Evolutionary conservation across 2,797 vertebrate species (phyloP), one percentile per base, ranked within the genome.

Genomic region (Typhlichthys eigenmanni): DNA sequence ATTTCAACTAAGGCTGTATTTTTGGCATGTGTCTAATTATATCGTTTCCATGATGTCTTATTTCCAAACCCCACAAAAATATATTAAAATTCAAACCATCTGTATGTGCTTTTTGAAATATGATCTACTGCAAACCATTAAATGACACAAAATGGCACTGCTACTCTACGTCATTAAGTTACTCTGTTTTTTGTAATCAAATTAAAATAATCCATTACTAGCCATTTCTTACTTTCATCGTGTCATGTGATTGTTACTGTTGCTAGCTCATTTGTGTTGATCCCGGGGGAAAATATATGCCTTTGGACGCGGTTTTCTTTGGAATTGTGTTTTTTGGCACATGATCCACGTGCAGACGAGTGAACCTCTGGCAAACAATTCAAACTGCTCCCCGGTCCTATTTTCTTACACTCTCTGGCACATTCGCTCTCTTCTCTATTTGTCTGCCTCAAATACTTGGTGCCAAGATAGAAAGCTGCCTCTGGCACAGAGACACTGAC

Each of bases 311-410:
- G 63, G 69, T 72, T 45, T 61, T 56, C 24, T 58, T 69, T 58
- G 50, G 64, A 68, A 69, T 62, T 71, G 68, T 66, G 34, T 70
- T 72, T 77, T 75, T 83, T 67, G 78, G 85, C 85, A 76, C 87
- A 82, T 83, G 88, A 68, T 80, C 82, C 82, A 73, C 72, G 76
- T 72, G 74, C 68, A 58, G 74, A 71, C 75, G 68, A 73, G 77
- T 70, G 71, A 58, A 51, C 49, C 17, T 8, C n/a, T 51, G 49
- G 49, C 49, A 51, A 17, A 51, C 49, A 16, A 51, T 51, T 51
- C 49, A 51, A 51, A 11, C 49, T 51, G 49, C 49, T 17, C 49
- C 49, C 49, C 14, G 2, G n/a, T 17, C 49, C 49, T 17, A 51
- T 17, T 51, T 51, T 46, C 68, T 66, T 58, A 32, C 29, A 12